These are phyloP conservation scores for Numenius arquata DNA, from an alignment of 2,113 vertebrate species.

Conservation along the genomic window DNA sequence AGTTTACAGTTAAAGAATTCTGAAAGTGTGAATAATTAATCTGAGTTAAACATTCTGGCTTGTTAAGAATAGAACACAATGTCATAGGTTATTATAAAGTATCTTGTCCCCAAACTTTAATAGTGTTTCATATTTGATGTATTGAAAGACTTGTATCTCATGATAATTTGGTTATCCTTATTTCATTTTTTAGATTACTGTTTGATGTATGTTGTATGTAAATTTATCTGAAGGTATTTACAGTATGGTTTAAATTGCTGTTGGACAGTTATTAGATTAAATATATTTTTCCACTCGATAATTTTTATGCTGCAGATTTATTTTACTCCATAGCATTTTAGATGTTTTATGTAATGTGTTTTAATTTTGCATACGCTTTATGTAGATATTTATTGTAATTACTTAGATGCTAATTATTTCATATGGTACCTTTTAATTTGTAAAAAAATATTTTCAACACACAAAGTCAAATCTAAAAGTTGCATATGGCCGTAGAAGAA, in stretches of 20 bases:
- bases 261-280: background rate
- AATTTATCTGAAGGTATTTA: background rate
- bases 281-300: background rate
- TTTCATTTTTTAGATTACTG: background rate
- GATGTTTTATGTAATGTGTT: background rate
- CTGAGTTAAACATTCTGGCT: background rate
- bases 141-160: background rate
- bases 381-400: background rate
- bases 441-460: background rate
- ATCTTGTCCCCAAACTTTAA: background rate
- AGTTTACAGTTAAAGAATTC: background rate
- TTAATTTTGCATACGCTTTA: background rate
- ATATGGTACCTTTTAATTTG: background rate
- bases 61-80: background rate
- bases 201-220: background rate
- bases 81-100: background rate
- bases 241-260: background rate
- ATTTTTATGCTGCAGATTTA: background rate
- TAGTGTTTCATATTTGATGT: background rate
- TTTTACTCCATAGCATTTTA: background rate
- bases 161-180: background rate
- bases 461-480: background rate
- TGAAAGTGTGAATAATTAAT: slow-evolving; percentile 6
- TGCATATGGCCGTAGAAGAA: background rate
- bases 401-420: background rate